Percentiles rank a stretch among this genome's conserved stretches.
Conservation (phyloP, 1,140 invertebrate species). For the Caenorhabditis brenneri region DNA sequence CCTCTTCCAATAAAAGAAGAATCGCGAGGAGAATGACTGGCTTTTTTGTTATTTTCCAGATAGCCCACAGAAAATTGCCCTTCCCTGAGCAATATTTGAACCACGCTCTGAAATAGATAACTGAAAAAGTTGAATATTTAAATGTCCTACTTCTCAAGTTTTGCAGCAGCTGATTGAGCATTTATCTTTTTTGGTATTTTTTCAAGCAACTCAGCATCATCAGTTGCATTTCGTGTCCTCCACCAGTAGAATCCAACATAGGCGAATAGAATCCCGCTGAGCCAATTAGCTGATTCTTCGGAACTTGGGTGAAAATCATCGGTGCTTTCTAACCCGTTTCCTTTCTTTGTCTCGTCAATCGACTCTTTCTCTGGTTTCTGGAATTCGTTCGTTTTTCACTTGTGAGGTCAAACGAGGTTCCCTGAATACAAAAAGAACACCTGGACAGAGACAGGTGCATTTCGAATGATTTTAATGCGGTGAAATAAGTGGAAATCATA, state of each 20-base stretch:
- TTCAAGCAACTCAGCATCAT: not conserved
- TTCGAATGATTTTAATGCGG: not conserved
- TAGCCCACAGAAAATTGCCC: not conserved
- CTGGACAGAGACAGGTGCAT: not conserved
- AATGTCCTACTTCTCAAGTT: not conserved
- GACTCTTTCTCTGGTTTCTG: not conserved
- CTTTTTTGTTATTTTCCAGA: not conserved
- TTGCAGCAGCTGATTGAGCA: not conserved
- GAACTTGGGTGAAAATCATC: not conserved
- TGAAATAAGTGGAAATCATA: not conserved
- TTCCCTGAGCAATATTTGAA: not conserved
- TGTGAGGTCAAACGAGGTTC: not conserved
- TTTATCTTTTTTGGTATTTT: not conserved
- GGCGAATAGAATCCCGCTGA: not conserved
- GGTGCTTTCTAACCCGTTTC: not conserved
- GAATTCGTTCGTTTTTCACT: not conserved
- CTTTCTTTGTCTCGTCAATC: not conserved
- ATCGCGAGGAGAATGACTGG: not conserved
- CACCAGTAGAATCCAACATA: constrained; percentile 6
- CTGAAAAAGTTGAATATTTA: too few relatives aligned
- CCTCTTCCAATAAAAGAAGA: not conserved
- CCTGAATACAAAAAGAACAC: not conserved
- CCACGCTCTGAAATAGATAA: not conserved
- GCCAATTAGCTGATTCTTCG: not conserved
- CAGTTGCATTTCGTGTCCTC: not conserved